Percentiles rank a stretch among this genome's conserved stretches.
These are phyloP conservation scores for Sphaeridia pumilis DNA, from an alignment of 2,888 invertebrate species.

Conservation along the genomic window DNA sequence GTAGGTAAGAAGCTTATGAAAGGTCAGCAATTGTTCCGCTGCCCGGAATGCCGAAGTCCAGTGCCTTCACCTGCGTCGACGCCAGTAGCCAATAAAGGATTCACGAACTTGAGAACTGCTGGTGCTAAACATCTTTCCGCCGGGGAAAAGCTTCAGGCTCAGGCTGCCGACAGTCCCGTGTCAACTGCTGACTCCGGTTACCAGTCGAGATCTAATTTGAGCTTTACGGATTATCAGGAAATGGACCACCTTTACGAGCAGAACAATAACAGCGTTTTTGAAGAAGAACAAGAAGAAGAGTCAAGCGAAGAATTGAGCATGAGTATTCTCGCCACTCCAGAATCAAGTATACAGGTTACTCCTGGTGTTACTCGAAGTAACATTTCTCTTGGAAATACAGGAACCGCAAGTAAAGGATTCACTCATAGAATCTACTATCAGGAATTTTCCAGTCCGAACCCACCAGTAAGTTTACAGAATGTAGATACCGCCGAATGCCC, in stretches of 20 bases:
- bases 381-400: not conserved
- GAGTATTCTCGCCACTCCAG: slow-evolving; percentile 13
- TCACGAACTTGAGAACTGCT: not conserved
- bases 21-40: slow-evolving; percentile 36
- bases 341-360: not conserved
- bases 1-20: slow-evolving; percentile 30
- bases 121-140: not conserved
- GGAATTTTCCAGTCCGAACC: too few species aligned
- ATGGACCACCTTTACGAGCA: not conserved
- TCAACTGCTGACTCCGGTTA: slow-evolving; percentile 13
- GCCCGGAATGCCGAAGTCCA: slow-evolving; percentile 36
- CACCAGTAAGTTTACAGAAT: not conserved
- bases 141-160: not conserved
- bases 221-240: slow-evolving; percentile 5
- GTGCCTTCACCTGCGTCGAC: slow-evolving; percentile 33
- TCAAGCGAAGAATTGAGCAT: slow-evolving; percentile 10
- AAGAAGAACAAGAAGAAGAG: not conserved
- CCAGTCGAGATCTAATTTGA: slow-evolving; percentile 5
- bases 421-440: not conserved
- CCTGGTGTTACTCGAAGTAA: not conserved
- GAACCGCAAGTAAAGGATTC: not conserved
- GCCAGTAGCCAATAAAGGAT: too few species aligned
- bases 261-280: not conserved
- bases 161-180: too few species aligned
- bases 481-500: slow-evolving; percentile 21